phyloP scores from a whole-genome alignment of 1,140 invertebrate species.

The Teleogryllus occipitalis region DNA sequence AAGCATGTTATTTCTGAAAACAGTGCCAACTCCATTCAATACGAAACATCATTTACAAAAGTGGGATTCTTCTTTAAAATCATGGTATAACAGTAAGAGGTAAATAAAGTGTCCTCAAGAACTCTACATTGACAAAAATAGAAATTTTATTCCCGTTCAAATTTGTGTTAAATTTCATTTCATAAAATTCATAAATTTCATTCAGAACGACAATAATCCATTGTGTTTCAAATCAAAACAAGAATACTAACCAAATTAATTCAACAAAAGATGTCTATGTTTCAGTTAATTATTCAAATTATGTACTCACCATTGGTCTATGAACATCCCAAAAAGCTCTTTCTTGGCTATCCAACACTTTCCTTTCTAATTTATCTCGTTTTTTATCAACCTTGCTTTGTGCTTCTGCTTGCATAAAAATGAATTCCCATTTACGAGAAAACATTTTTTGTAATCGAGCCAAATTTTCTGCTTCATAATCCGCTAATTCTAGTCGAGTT shows the following conservation, averaged over 20 bases:
- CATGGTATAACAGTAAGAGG: too few species aligned
- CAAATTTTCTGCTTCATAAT: conserved; percentile 97
- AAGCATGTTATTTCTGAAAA: too few species aligned
- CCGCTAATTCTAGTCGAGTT: conserved; percentile 89
- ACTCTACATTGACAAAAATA: too few species aligned
- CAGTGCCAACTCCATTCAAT: too few species aligned
- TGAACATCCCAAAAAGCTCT: conserved; percentile 99
- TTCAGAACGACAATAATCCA: too few species aligned
- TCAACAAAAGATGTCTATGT: too few species aligned
- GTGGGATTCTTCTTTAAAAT: too few species aligned
- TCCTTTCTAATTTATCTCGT: conserved; percentile 93
- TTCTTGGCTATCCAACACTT: conserved; percentile 98
- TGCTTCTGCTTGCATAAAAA: conserved; percentile 93
- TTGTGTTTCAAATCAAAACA: neutral
- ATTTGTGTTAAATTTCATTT: too few species aligned
- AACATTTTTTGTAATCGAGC: conserved; percentile 98
- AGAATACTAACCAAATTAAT: neutral
- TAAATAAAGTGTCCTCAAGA: too few species aligned
- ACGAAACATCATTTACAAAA: too few species aligned
- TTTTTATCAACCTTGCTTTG: conserved; percentile 96
- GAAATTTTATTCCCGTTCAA: too few species aligned
- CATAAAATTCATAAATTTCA: too few species aligned
- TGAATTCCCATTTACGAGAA: conserved; percentile 98
- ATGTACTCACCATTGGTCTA: conserved; percentile 77
- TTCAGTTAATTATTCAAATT: neutral